Percentiles rank a stretch among this genome's conserved stretches.
Conservation (phyloP, 2,888 invertebrate species). For the Drosophila fulvimacula region DNA sequence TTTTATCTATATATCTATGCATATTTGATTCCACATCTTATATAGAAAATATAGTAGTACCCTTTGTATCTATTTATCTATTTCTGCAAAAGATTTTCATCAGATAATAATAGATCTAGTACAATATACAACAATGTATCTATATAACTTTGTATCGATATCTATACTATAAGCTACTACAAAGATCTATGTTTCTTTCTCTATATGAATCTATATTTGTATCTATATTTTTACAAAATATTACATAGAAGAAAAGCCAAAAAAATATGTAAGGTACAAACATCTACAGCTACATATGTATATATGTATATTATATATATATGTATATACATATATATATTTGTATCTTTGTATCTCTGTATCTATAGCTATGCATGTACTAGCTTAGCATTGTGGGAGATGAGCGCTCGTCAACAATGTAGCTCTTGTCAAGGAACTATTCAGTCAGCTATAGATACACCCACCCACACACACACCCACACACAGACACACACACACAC, state of each 20-base stretch:
- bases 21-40: not conserved
- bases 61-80: slow-evolving; percentile 1
- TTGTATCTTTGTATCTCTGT: slow-evolving; percentile 10
- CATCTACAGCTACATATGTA: not conserved
- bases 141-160: slow-evolving; percentile 1
- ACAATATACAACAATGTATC: not conserved
- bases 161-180: not conserved
- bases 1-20: not conserved
- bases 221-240: not conserved
- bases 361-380: slow-evolving; percentile 16
- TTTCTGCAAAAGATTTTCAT: not conserved
- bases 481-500: too few relatives aligned
- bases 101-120: not conserved
- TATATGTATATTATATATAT: not conserved
- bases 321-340: not conserved
- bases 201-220: slow-evolving; percentile 1
- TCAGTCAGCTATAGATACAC: slow-evolving; percentile 36
- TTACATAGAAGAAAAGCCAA: not conserved
- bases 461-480: slow-evolving; percentile 27
- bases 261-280: slow-evolving; percentile 2
- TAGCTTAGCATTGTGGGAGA: slow-evolving; percentile 47
- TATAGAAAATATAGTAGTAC: not conserved
- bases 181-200: not conserved
- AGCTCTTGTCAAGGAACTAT: slow-evolving; percentile 60
- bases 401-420: slow-evolving; percentile 62